A percentile compares a stretch with the other conserved stretches of the same genome.
Conservation (phyloP, 2,113 vertebrate genomes). For the Astatotilapia flaviijosephi region DNA sequence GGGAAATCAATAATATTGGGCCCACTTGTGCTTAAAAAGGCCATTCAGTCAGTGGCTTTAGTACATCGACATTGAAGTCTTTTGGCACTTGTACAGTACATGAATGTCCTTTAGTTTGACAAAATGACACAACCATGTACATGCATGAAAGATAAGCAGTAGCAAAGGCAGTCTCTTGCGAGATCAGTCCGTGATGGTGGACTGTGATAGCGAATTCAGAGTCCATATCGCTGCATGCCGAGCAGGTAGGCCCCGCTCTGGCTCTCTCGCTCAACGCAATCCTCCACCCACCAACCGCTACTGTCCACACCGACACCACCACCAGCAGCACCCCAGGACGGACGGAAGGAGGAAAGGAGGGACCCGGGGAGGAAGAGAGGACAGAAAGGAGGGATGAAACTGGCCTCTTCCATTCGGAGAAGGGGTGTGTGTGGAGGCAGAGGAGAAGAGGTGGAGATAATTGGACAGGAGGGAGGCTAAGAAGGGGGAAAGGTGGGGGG, state of each 20-base stretch:
- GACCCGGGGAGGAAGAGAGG: slow-evolving; percentile 75
- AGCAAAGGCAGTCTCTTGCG: slow-evolving; percentile 71
- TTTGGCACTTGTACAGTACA: slow-evolving; percentile 76
- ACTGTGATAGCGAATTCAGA: slow-evolving; percentile 65
- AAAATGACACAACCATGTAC: slow-evolving; percentile 74
- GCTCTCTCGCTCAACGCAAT: slow-evolving; percentile 71
- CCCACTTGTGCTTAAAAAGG: slow-evolving; percentile 65
- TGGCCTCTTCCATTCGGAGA: slow-evolving; percentile 71
- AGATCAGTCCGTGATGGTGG: slow-evolving; percentile 62
- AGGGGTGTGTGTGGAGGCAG: slow-evolving; percentile 65
- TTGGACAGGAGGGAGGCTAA: slow-evolving; percentile 52
- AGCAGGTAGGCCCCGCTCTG: slow-evolving; percentile 68
- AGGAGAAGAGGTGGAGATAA: slow-evolving; percentile 43
- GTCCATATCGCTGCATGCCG: slow-evolving; percentile 73
- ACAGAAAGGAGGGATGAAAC: slow-evolving; percentile 77
- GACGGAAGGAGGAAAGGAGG: slow-evolving; percentile 59
- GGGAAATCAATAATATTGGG: slow-evolving; percentile 34
- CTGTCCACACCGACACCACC: slow-evolving; percentile 70
- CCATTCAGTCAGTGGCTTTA: slow-evolving; percentile 60
- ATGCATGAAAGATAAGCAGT: slow-evolving; percentile 76
- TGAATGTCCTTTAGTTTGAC: slow-evolving; percentile 71
- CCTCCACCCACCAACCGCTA: slow-evolving; percentile 77
- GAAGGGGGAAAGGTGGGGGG: slow-evolving; percentile 27
- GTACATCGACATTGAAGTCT: slow-evolving; percentile 60
- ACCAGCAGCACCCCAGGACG: slow-evolving; percentile 62